Evolutionary conservation across 1,140 invertebrate species (phyloP).

Genomic region (Cydia amplana): DNA sequence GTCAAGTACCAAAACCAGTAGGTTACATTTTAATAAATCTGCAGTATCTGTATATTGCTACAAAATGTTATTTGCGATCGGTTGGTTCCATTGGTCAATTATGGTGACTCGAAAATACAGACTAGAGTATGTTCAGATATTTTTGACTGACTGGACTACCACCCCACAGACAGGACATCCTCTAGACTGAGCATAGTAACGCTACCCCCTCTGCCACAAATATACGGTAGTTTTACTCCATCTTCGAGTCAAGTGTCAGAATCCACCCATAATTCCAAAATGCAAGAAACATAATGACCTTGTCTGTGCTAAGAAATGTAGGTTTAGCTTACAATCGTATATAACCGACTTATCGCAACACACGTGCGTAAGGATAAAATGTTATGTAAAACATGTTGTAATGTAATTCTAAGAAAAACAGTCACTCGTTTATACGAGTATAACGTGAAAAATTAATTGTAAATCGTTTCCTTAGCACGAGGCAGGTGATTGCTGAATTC

Average conservation of each 20-base stretch:
- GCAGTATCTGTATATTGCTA: too few relatives aligned
- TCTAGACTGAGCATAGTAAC: too few relatives aligned
- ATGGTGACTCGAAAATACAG: too few relatives aligned
- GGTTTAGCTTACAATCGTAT: slow-evolving; percentile 8
- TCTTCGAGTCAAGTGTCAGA: too few relatives aligned
- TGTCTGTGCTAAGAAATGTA: not conserved
- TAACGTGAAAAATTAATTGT: slow-evolving; percentile 1
- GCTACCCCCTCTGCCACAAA: too few relatives aligned
- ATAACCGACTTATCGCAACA: not conserved
- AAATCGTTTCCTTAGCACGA: not conserved
- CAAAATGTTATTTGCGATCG: too few relatives aligned
- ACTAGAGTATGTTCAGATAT: not conserved
- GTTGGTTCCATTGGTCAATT: too few relatives aligned
- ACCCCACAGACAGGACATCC: too few relatives aligned
- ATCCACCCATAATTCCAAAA: not conserved
- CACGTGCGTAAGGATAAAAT: not conserved
- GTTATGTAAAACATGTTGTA: slow-evolving; percentile 9
- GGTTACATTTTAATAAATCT: too few relatives aligned
- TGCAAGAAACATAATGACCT: not conserved
- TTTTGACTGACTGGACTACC: too few relatives aligned
- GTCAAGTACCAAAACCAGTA: too few relatives aligned
- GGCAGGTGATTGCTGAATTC: not conserved
- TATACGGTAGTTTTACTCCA: too few relatives aligned
- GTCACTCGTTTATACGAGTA: not conserved
- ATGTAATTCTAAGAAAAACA: slow-evolving; percentile 1